Conservation (phyloP, 2,888 invertebrate genomes). For the Sclerodermus sp. region DNA sequence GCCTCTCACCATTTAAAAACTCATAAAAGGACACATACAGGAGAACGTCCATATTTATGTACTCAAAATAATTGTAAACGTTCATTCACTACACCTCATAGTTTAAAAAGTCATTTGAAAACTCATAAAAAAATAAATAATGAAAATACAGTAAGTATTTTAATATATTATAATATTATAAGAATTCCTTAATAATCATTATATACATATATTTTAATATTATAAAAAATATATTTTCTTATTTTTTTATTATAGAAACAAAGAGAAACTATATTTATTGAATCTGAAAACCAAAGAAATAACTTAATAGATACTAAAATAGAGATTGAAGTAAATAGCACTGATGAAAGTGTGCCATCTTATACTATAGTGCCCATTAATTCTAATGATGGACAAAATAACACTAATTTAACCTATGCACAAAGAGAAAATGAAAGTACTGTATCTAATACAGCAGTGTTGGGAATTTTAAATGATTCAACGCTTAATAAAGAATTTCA, state of each 20-base stretch:
- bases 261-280: constrained; percentile 10
- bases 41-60: constrained; percentile 80
- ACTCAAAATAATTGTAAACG: constrained; percentile 68
- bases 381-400: constrained; percentile 23
- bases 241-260: constrained; percentile 17
- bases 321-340: constrained; percentile 10
- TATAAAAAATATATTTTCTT: not conserved
- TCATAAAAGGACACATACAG: constrained; percentile 82
- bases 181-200: not conserved
- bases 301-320: constrained; percentile 18
- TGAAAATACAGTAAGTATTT: constrained; percentile 37
- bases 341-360: constrained; percentile 25
- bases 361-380: constrained; percentile 40
- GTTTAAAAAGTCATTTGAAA: constrained; percentile 76
- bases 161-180: not conserved
- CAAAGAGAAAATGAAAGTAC: constrained; percentile 20
- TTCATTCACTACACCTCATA: constrained; percentile 83
- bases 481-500: constrained; percentile 17
- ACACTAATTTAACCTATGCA: constrained; percentile 31
- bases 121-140: constrained; percentile 65
- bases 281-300: constrained; percentile 22
- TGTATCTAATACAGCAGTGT: constrained; percentile 14
- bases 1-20: constrained; percentile 94
- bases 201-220: not conserved
- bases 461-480: constrained; percentile 24